These are phyloP conservation scores for Phoenicopterus ruber DNA, from an alignment of 2,113 vertebrate genomes.

Conservation along the genomic window DNA sequence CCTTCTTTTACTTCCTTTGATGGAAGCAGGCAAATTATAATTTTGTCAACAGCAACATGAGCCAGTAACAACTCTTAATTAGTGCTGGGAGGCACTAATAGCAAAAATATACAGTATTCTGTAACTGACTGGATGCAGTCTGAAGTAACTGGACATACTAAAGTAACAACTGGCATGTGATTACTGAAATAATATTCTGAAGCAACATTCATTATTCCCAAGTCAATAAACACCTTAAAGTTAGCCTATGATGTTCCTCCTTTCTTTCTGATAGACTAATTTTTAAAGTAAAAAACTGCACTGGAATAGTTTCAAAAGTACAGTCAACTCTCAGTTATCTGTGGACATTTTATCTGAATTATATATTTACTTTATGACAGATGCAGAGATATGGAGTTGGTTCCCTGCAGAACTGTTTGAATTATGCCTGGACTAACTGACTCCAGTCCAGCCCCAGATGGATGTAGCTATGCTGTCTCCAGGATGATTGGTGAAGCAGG, in stretches of 20 bases:
- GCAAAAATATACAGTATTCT: neutral
- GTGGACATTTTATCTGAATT: neutral
- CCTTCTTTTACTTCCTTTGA: neutral
- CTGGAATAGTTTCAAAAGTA: neutral
- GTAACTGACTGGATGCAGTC: neutral
- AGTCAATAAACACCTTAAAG: neutral
- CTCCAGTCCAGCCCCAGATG: neutral
- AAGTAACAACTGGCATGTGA: neutral
- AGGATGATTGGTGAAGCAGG: neutral
- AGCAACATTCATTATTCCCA: neutral
- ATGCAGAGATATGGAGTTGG: neutral
- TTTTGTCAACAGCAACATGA: neutral
- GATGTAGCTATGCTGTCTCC: neutral
- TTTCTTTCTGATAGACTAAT: neutral
- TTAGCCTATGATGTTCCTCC: neutral
- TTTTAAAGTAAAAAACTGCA: neutral
- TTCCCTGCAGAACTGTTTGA: neutral
- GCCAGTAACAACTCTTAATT: neutral
- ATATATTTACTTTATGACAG: neutral
- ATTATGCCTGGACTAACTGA: neutral
- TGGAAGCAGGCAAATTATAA: neutral
- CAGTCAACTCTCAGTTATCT: neutral
- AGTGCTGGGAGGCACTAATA: neutral
- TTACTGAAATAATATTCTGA: neutral
- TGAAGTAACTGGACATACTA: neutral